Evolutionary conservation across 2,888 invertebrate species (phyloP).

Genomic region (Frankliniella fusca): DNA sequence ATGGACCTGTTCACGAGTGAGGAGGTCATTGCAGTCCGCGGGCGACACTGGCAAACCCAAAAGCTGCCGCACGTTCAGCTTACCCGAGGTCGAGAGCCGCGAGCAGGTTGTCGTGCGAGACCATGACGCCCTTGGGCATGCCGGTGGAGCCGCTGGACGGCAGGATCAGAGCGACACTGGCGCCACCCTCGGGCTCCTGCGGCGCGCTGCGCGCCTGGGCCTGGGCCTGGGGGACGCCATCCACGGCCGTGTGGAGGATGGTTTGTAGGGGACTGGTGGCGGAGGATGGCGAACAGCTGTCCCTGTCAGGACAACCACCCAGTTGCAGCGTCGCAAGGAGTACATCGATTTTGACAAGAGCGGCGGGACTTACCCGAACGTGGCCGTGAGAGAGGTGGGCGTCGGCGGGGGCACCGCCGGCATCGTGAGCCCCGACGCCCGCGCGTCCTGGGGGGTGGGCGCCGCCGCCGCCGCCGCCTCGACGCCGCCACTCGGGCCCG

Average conservation of each 20-base stretch:
- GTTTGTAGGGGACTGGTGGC: background rate
- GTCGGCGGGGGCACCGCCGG: background rate
- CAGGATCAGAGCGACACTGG: background rate
- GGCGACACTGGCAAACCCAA: background rate
- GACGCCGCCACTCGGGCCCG: background rate
- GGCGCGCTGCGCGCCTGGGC: background rate
- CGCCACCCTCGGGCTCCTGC: background rate
- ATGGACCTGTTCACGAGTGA: background rate
- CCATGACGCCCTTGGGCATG: conserved; percentile 3
- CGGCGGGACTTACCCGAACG: background rate
- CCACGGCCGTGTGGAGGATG: background rate
- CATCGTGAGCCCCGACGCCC: background rate
- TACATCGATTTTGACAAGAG: background rate
- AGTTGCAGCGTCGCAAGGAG: background rate
- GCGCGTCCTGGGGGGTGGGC: background rate
- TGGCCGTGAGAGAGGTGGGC: background rate
- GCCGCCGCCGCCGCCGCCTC: background rate
- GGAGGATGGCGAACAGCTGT: conserved; percentile 3
- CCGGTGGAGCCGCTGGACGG: conserved; percentile 2
- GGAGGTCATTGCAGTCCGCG: background rate
- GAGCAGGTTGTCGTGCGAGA: conserved; percentile 10
- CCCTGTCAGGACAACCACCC: background rate
- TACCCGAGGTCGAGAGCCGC: background rate
- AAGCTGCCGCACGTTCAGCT: background rate
- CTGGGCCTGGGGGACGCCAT: background rate